Evolutionary conservation across 1,140 invertebrate species (phyloP), one percentile per base, ranked within the genome.

Genomic region (Cyphomyrmex costatus): DNA sequence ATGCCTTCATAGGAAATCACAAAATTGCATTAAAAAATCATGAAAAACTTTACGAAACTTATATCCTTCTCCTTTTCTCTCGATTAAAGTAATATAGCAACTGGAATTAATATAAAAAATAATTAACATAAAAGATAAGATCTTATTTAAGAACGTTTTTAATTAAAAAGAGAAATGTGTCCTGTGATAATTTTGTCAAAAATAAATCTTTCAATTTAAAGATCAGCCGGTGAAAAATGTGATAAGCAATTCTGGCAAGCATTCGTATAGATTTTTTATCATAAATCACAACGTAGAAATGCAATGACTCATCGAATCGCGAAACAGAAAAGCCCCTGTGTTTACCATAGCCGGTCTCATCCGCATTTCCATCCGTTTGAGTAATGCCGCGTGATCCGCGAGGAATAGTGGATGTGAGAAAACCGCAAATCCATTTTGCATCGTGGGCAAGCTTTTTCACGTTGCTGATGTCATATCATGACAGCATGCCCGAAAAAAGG

Each of bases 401-500:
- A 61, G 63, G 53, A 80, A 83, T 91, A 92, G 91, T 91, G 92
- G 89, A 84, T 66, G 60, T 77, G 86, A 30, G 76, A 83, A 88
- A 86, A 89, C 91, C 87, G 90, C 82, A 90, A 92, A 88, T 86
- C 70, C 84, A 77, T 89, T 92, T 92, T 83, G 74, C 86, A 92
- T 91, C 77, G 88, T 86, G 49, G 77, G 30, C 86, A 91, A 76
- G 89, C 78, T 61, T 89, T 68, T 89, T 85, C 76, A 27, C 4
- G n/a, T n/a, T 24, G 83, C 58, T 92, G 90, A 91, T 88, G 87
- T 92, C 92, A 92, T 68, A 16, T 7, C 65, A 27, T 56, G 49
- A 49, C 53, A 66, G 84, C 42, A 80, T 61, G 63, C 4, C 80
- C 86, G 63, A 90, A 87, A 87, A 79, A 84, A 90, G 71, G 74